phyloP scores from a whole-genome alignment of 2,113 vertebrate genomes.

The Sturnira hondurensis region DNA sequence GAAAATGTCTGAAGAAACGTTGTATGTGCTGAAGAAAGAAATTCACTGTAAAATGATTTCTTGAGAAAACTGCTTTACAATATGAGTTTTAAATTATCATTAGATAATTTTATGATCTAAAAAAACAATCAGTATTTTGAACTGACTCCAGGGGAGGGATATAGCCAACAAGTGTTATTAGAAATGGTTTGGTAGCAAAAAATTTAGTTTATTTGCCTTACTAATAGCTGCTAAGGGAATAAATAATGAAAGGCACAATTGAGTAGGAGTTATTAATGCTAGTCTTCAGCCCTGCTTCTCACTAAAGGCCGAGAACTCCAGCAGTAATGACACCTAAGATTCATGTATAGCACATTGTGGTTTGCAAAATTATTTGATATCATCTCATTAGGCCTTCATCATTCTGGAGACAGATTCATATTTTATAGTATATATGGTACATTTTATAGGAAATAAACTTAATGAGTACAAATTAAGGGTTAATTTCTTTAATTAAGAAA shows the following conservation, averaged over 20 bases:
- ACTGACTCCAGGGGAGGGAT: neutral
- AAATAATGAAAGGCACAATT: neutral
- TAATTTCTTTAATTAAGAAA: neutral
- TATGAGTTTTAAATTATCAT: neutral
- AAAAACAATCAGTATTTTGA: neutral
- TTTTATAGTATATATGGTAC: neutral
- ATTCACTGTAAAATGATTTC: conserved; percentile 3
- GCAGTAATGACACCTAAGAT: neutral
- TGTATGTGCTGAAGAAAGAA: neutral
- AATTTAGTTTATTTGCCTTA: neutral
- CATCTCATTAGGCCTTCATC: neutral
- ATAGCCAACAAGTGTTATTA: neutral
- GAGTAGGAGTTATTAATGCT: neutral
- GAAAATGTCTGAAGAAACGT: neutral
- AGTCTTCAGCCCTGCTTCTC: neutral
- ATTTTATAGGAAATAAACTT: conserved; percentile 18
- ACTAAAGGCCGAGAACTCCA: neutral
- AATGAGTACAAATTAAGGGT: neutral
- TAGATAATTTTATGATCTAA: neutral
- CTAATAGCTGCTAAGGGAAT: neutral
- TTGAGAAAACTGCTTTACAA: neutral
- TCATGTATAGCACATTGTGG: neutral
- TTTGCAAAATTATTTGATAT: neutral
- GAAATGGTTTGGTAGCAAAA: neutral
- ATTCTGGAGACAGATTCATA: neutral